Percentiles rank a stretch among this genome's conserved stretches.
These are phyloP conservation scores for Proisotoma minuta DNA, from an alignment of 2,888 invertebrate genomes.

Conservation along the genomic window DNA sequence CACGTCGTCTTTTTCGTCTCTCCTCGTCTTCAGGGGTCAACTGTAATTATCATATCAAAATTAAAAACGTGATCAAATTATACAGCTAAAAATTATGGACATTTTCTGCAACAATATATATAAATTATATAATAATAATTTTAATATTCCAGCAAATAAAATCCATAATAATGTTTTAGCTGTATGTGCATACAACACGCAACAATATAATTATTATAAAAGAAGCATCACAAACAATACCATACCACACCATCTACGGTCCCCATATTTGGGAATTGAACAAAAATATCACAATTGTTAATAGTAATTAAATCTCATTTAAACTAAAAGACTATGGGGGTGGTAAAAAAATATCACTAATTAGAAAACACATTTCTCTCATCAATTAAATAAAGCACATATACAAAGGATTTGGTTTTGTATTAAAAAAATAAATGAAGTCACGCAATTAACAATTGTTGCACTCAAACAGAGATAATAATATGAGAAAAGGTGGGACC, in stretches of 20 bases:
- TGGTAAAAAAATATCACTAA: not conserved
- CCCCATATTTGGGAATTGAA: not conserved
- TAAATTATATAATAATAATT: no score
- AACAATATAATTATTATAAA: no score
- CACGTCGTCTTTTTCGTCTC: slow-evolving; percentile 74
- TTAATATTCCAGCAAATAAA: no score
- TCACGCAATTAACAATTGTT: slow-evolving; percentile 1
- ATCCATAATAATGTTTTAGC: no score
- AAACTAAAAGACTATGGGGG: not conserved
- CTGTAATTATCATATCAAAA: slow-evolving; percentile 55
- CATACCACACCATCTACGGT: not conserved
- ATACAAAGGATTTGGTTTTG: not conserved
- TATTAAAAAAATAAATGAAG: not conserved
- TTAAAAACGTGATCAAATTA: slow-evolving; percentile 2
- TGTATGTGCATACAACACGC: no score
- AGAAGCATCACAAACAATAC: not conserved
- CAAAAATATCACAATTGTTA: not conserved
- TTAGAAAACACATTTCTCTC: not conserved
- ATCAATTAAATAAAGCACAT: not conserved
- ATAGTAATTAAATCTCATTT: not conserved
- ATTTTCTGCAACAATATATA: not conserved
- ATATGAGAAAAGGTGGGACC: slow-evolving; percentile 10
- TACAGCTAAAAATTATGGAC: not conserved
- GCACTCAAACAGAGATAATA: slow-evolving; percentile 1
- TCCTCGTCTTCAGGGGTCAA: slow-evolving; percentile 89